phyloP scores from a whole-genome alignment of 2,113 vertebrate genomes.

The Podilymbus podiceps region DNA sequence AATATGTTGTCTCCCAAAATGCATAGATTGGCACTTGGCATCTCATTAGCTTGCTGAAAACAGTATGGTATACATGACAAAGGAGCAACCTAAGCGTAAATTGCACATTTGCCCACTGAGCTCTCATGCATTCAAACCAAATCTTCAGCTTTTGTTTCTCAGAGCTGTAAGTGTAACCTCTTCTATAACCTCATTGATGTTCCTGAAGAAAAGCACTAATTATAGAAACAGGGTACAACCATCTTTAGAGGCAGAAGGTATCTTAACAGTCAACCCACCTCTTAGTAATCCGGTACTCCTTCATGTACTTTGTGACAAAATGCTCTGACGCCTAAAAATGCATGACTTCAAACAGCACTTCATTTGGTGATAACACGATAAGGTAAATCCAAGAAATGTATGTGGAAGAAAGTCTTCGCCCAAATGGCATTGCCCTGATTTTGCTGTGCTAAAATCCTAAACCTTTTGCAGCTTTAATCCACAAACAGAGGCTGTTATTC shows the following conservation, averaged over 20 bases:
- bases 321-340: not conserved
- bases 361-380: not conserved
- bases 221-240: not conserved
- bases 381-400: not conserved
- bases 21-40: not conserved
- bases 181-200: not conserved
- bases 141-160: not conserved
- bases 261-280: accelerated
- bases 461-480: not conserved
- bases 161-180: not conserved
- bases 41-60: not conserved
- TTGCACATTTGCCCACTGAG: not conserved
- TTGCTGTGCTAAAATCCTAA: not conserved
- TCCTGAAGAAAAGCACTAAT: not conserved
- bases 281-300: not conserved
- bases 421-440: not conserved
- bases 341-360: not conserved
- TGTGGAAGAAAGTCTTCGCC: not conserved
- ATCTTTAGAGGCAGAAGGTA: not conserved
- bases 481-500: not conserved
- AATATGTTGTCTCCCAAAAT: not conserved
- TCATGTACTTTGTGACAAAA: not conserved
- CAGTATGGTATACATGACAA: not conserved
- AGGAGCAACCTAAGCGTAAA: not conserved
- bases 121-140: not conserved